These are phyloP conservation scores for Harpegnathos saltator DNA, from an alignment of 1,140 invertebrate species.

Conservation along the genomic window DNA sequence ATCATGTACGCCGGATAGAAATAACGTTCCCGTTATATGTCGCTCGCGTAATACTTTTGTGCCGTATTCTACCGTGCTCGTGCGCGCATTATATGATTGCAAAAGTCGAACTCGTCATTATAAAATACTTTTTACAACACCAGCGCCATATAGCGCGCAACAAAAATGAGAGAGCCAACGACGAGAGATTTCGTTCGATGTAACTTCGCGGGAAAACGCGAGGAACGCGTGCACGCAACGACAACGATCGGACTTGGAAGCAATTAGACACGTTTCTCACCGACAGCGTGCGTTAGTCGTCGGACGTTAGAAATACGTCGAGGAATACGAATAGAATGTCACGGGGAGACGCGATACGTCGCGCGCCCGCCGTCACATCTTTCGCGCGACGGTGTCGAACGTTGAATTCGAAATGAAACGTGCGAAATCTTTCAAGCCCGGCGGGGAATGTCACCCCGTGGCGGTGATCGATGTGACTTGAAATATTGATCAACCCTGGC, in stretches of 20 bases:
- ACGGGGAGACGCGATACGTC: conserved; percentile 15
- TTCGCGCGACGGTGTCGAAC: not conserved
- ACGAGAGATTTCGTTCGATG: too few species aligned
- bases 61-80: not conserved
- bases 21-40: not conserved
- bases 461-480: conserved; percentile 26
- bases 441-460: not conserved
- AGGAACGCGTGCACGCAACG: too few species aligned
- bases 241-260: too few species aligned
- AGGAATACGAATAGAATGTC: conserved; percentile 32
- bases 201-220: too few species aligned
- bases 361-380: conserved; percentile 10
- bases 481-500: conserved; percentile 24
- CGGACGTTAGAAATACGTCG: not conserved
- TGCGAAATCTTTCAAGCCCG: conserved; percentile 28
- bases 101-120: not conserved
- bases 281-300: too few species aligned
- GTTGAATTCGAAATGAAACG: conserved; percentile 47
- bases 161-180: too few species aligned
- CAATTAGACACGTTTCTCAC: too few species aligned
- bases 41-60: conserved; percentile 10
- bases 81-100: not conserved
- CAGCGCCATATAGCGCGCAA: too few species aligned
- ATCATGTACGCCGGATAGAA: conserved; percentile 10
- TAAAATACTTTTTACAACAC: conserved; percentile 8